Percentiles rank a stretch among this genome's conserved stretches.
Conservation (phyloP, 2,888 invertebrate species). For the Cacoxenus indagator region DNA sequence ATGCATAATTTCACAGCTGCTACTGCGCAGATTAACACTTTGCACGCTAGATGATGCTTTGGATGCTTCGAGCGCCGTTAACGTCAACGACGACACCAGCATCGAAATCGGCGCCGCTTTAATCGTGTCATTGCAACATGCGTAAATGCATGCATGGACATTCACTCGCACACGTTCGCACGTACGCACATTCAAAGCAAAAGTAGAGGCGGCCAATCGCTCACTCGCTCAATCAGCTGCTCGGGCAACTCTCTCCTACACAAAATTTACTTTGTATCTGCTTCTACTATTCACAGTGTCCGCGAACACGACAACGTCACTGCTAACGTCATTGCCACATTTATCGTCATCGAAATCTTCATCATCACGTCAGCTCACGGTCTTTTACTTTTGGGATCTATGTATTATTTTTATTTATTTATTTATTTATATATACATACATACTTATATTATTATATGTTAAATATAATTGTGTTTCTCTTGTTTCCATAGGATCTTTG, state of each 20-base stretch:
- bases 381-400: too few relatives aligned
- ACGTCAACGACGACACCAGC: constrained; percentile 6
- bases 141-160: not conserved
- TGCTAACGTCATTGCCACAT: not conserved
- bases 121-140: constrained; percentile 12
- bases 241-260: too few relatives aligned
- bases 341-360: not conserved
- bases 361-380: too few relatives aligned
- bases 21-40: too few relatives aligned
- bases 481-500: constrained; percentile 11
- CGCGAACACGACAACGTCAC: not conserved
- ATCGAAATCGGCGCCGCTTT: too few relatives aligned
- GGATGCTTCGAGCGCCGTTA: constrained; percentile 1
- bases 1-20: too few relatives aligned
- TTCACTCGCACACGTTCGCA: not conserved
- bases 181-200: not conserved
- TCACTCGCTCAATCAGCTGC: not conserved
- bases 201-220: not conserved
- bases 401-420: too few relatives aligned
- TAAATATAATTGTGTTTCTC: not conserved
- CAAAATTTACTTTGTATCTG: not conserved
- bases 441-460: not conserved
- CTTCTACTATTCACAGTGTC: not conserved
- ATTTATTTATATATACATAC: too few relatives aligned
- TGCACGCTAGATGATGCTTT: too few relatives aligned